Base-by-base conservation (phyloP, 2,888 invertebrate genomes). In the Mesopsocus fuscifrons region DNA sequence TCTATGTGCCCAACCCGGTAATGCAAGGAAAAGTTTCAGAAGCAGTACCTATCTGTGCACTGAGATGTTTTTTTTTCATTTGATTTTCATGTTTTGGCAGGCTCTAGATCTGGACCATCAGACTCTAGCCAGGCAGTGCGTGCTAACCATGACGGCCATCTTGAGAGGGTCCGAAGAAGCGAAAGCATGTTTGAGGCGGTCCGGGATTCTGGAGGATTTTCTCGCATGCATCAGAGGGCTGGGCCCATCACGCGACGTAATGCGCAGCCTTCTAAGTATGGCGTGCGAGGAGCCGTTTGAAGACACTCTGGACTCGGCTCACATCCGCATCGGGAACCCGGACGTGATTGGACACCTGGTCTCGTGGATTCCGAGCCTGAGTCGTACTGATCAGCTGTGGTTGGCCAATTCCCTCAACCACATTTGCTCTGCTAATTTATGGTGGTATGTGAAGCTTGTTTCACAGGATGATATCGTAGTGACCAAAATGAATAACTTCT, bases 301-400 rank as follows among this genome's bases (percentile, higher is more conserved):
- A 8, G 32, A 31, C 22, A 43, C 46, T 16, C 43, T 23, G 17
- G 47, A 49, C 4, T 11, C 26, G 26, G 6, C 26, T 11, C 6
- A 11, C 26, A 41, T 38, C 3, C 40, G 42, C 3, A 42, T 50
- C 22, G 53, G 62, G 48, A 52, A 69, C 51, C 60, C 64, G 0
- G 65, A 67, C 49, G 64, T 66, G n/a, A 59, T 67, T 32, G 52
- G 64, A 21, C 59, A 65, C 51, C 51, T 71, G 44, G 56, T 70
- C 34, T 57, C 62, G 47, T 69, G 69, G 68, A 51, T 71, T 48
- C 65, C 67, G 0, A 59, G 61, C 40, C 61, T 67, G 21, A 57
- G 56, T 43, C 57, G 57, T 26, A 53, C 52, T 3, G 60, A 63
- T 41, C 66, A 66, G 50, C 51, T 57, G 20, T 63, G 58, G 54